Conservation (phyloP, 2,113 vertebrate genomes). For the Pterocles gutturalis region DNA sequence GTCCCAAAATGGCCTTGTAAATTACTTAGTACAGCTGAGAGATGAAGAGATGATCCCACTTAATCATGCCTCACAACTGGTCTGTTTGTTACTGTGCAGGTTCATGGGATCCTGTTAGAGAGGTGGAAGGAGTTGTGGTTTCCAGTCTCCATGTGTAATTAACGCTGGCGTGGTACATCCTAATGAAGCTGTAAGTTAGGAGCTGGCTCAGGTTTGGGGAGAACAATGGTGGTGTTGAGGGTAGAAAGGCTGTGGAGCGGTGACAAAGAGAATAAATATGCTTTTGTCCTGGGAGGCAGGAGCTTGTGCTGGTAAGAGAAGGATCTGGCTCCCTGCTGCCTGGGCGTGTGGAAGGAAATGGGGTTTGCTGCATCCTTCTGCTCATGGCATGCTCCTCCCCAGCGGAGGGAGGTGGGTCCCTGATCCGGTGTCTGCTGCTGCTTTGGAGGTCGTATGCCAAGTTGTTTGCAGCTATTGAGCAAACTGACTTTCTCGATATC, state of each 20-base stretch:
- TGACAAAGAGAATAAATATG: background rate
- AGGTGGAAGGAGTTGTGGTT: background rate
- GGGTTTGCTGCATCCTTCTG: background rate
- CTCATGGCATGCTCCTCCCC: background rate
- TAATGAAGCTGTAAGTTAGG: background rate
- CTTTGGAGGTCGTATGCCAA: background rate
- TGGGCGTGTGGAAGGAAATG: background rate
- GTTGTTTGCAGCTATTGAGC: background rate
- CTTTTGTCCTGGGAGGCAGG: background rate
- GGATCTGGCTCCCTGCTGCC: background rate
- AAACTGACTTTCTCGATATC: background rate
- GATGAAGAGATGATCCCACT: conserved; percentile 38
- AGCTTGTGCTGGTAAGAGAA: background rate
- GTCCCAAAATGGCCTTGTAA: conserved; percentile 34
- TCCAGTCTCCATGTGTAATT: background rate
- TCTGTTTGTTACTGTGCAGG: background rate
- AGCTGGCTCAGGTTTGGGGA: background rate
- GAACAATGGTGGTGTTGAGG: background rate
- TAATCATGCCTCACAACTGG: background rate
- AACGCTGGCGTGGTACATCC: background rate
- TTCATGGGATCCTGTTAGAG: background rate
- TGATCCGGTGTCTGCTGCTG: background rate
- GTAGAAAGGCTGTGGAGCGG: background rate
- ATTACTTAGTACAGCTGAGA: conserved; percentile 58
- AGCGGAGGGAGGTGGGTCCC: background rate